Evolutionary conservation across 2,888 invertebrate species (phyloP).

Genomic region (Dorcus hopei): DNA sequence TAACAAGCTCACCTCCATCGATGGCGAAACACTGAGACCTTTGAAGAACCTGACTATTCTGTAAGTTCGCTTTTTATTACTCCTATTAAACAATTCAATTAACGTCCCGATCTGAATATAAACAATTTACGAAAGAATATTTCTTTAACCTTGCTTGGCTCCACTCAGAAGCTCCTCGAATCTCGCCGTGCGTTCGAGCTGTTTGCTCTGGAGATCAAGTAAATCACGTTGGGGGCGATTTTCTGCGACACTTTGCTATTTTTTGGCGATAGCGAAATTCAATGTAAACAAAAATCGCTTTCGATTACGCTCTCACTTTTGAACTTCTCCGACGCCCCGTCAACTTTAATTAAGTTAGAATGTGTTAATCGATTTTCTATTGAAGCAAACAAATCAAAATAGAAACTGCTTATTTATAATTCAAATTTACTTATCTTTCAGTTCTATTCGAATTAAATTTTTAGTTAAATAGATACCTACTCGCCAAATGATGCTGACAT

Average conservation of each 20-base stretch:
- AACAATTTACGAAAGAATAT: neutral
- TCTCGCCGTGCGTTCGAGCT: neutral
- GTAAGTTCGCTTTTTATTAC: constrained; percentile 42
- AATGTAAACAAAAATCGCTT: neutral
- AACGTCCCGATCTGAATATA: neutral
- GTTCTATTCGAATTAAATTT: too few relatives aligned
- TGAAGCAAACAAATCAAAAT: too few relatives aligned
- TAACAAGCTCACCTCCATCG: constrained; percentile 48
- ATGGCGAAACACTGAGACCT: constrained; percentile 42
- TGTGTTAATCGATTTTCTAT: too few relatives aligned
- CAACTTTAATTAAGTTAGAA: neutral
- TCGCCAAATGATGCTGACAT: too few relatives aligned
- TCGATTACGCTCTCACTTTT: neutral
- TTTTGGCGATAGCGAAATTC: neutral
- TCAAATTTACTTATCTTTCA: too few relatives aligned
- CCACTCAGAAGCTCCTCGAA: neutral
- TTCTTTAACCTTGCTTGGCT: neutral
- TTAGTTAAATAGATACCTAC: too few relatives aligned
- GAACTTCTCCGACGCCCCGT: neutral
- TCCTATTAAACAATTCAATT: neutral
- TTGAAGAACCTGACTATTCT: constrained; percentile 48
- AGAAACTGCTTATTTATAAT: too few relatives aligned
- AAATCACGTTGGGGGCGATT: too few relatives aligned
- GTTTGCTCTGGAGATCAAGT: neutral
- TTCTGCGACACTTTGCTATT: too few relatives aligned